These are phyloP conservation scores for Kryphioiulus occultus DNA, from an alignment of 2,888 invertebrate genomes.

Conservation along the genomic window DNA sequence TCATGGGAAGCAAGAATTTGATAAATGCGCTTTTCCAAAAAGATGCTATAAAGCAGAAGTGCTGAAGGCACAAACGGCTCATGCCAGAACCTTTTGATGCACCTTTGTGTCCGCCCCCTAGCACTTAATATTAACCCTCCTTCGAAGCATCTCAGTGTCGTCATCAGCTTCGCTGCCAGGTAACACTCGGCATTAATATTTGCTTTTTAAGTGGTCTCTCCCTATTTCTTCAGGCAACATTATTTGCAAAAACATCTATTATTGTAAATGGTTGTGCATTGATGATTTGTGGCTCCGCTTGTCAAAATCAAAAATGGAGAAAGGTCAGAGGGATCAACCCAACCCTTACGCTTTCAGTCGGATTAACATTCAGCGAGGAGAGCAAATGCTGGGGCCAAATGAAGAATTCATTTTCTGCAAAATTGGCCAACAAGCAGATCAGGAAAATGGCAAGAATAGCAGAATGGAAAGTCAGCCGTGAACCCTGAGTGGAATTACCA, in stretches of 20 bases:
- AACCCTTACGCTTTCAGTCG: constrained; percentile 28
- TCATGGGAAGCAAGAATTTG: neutral
- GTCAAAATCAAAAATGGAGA: constrained; percentile 19
- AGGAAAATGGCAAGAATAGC: neutral
- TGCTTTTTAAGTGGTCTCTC: constrained; percentile 30
- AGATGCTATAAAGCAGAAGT: neutral
- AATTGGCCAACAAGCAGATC: neutral
- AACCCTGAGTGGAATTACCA: neutral
- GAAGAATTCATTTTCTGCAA: constrained; percentile 35
- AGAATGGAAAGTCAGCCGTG: neutral
- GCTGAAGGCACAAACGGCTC: neutral
- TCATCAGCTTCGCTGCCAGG: neutral
- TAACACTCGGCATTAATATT: constrained; percentile 28
- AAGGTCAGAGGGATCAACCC: constrained; percentile 18
- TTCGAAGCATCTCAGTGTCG: neutral
- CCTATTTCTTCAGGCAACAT: constrained; percentile 18
- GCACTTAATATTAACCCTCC: neutral
- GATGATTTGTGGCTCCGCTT: constrained; percentile 35
- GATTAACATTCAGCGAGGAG: constrained; percentile 21
- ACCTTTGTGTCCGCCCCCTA: neutral
- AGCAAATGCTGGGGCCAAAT: constrained; percentile 17
- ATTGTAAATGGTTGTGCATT: constrained; percentile 17
- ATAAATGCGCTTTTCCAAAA: neutral
- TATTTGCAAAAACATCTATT: constrained; percentile 35
- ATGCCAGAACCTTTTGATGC: constrained; percentile 29